Evolutionary conservation across 64 coral and sea anemone genomes (phyloP), one percentile per base, ranked within the genome.

Genomic region (Dendrophyllia cribrosa): DNA sequence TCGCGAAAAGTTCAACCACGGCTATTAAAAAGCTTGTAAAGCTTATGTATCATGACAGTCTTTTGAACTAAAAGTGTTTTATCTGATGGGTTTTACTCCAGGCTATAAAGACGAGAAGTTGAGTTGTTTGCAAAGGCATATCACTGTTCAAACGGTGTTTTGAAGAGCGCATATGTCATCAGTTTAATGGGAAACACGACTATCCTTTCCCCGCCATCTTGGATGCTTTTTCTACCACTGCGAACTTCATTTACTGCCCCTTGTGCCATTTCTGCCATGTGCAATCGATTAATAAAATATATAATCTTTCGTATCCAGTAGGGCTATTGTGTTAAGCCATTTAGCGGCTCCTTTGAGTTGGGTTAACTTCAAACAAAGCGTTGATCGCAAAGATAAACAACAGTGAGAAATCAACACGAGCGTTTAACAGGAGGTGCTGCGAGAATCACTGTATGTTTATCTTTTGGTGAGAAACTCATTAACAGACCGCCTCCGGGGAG

Each of bases 321-420:
- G 17, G 10, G 52, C 58, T 62, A 83, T 60, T 83, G 66, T 94
- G 47, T 79, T 64, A 75, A 72, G 55, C 92, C 91, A 94, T 89
- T 94, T 89, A 94, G 92, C 92, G 92, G 92, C 68, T 20, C 58
- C 92, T 94, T 94, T 94, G 92, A 83, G 47, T 76, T 51, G 53
- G 67, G 9, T 46, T 75, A 84, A 76, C 69, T 88, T 53, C 44
- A 94, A 94, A 94, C 87, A 89, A 60, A 67, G 74, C 77, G 58
- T 76, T 68, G 87, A 43, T 83, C 78, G 62, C 67, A 89, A 61
- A 83, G 78, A 94, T 94, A 94, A 94, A 94, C 87, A 94, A 66
- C 52, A 23, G 52, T 63, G 71, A 17, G 92, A 94, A 85, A 89
- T 52, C 51, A 83, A 89, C 82, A 82, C 76, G 46, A 51, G 55